These are phyloP conservation scores for Phataginus tetradactyla DNA, from an alignment of 2,797 vertebrate species.

Conservation along the genomic window DNA sequence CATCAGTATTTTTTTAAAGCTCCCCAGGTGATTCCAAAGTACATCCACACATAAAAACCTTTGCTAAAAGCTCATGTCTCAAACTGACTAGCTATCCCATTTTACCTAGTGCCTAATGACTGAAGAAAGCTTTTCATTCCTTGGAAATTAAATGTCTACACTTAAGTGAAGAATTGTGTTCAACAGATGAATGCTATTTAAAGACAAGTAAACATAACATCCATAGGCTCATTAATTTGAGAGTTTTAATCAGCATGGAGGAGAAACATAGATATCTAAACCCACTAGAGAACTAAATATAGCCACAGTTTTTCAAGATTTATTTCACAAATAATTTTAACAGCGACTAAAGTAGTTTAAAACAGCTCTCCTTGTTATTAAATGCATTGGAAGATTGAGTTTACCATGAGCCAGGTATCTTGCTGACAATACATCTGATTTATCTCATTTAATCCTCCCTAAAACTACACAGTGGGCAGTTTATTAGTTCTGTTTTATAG, in stretches of 20 bases:
- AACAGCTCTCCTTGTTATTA: background rate
- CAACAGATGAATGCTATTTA: conserved; percentile 13
- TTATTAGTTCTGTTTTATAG: background rate
- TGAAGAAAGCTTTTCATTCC: background rate
- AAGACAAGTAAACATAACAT: background rate
- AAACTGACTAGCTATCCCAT: background rate
- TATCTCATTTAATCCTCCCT: background rate
- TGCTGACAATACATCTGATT: background rate
- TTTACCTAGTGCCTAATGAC: background rate
- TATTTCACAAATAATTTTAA: conserved; percentile 52
- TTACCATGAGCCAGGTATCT: background rate
- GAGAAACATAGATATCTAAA: conserved; percentile 21
- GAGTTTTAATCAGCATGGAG: background rate
- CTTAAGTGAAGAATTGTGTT: background rate
- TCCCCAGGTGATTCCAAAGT: background rate
- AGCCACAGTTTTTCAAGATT: conserved; percentile 33
- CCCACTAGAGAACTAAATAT: background rate
- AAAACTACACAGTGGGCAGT: background rate
- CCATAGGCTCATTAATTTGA: background rate
- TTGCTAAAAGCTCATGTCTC: background rate
- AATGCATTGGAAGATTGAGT: background rate
- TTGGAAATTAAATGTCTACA: background rate
- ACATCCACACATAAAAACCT: background rate
- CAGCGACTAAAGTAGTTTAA: background rate
- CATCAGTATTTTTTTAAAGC: background rate